Conservation (phyloP, 2,888 invertebrate species). For the Acronicta leporina region DNA sequence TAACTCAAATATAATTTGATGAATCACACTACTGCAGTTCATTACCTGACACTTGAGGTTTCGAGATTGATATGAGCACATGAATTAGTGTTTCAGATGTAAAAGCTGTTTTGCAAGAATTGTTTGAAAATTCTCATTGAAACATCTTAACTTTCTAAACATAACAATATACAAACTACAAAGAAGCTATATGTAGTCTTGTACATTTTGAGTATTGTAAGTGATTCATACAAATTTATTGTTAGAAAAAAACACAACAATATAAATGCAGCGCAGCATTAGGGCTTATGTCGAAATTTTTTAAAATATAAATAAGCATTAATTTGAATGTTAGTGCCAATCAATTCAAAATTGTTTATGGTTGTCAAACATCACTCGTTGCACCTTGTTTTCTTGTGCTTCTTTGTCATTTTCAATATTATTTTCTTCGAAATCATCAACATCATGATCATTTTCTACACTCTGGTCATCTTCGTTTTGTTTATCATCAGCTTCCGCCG, state of each 20-base stretch:
- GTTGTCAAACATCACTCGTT: slow-evolving; percentile 63
- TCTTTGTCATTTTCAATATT: slow-evolving; percentile 57
- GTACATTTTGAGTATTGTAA: slow-evolving; percentile 8
- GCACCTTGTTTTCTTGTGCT: slow-evolving; percentile 70
- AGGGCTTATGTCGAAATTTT: slow-evolving; percentile 34
- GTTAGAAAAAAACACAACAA: slow-evolving; percentile 19
- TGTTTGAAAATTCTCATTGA: not conserved
- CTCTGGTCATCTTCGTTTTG: slow-evolving; percentile 58
- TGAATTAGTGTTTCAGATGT: not conserved
- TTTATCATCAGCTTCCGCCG: slow-evolving; percentile 60
- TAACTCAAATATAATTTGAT: too few relatives aligned
- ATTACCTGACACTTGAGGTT: not conserved
- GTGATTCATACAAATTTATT: slow-evolving; percentile 4
- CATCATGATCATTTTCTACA: slow-evolving; percentile 48
- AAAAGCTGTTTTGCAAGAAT: not conserved
- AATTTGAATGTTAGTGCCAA: slow-evolving; percentile 78
- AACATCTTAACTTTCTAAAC: not conserved
- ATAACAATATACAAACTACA: not conserved
- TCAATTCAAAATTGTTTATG: slow-evolving; percentile 56
- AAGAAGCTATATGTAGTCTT: slow-evolving; percentile 27
- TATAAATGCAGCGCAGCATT: slow-evolving; percentile 20
- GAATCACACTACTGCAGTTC: too few relatives aligned
- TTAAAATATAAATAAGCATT: slow-evolving; percentile 57
- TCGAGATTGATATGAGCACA: not conserved
- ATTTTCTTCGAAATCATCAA: slow-evolving; percentile 17